Evolutionary conservation across 2,797 vertebrate species (phyloP).

Genomic region (Phrynocephalus vlangalii): DNA sequence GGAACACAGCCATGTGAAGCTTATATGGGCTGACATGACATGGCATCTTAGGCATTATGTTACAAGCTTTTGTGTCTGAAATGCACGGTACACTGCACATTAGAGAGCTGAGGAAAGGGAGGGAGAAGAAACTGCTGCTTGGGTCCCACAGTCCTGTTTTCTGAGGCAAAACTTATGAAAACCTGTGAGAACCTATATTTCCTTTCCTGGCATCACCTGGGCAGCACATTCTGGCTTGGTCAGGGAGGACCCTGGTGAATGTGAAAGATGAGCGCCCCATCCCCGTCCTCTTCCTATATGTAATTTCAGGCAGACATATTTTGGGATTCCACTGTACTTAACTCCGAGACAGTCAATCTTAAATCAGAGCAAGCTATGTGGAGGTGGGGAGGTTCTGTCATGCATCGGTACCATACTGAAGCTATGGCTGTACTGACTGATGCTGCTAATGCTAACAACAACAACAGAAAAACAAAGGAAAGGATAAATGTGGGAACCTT

Average conservation of each 20-base stretch:
- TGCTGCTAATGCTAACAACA: too few relatives aligned
- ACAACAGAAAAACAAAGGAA: too few relatives aligned
- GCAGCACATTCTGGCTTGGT: not conserved
- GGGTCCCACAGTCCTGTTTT: fast-evolving
- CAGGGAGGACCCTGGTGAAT: too few relatives aligned
- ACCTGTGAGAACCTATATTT: constrained; percentile 1
- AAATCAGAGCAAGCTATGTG: not conserved
- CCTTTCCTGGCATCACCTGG: constrained; percentile 22
- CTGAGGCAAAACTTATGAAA: constrained; percentile 27
- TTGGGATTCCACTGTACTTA: not conserved
- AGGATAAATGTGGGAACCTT: too few relatives aligned
- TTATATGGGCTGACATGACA: constrained; percentile 18
- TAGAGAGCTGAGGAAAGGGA: not conserved
- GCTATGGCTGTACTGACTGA: too few relatives aligned
- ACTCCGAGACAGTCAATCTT: not conserved
- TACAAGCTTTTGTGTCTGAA: not conserved
- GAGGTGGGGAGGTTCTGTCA: not conserved
- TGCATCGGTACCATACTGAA: too few relatives aligned
- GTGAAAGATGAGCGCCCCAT: too few relatives aligned
- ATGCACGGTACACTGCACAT: not conserved
- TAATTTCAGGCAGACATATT: not conserved
- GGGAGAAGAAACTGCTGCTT: constrained; percentile 26
- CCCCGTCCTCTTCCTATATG: too few relatives aligned
- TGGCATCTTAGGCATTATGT: not conserved
- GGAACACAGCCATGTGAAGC: constrained; percentile 8